Percentiles rank a stretch among this genome's conserved stretches.
Conservation (phyloP, 2,888 invertebrate genomes). For the Thereva unica region DNA sequence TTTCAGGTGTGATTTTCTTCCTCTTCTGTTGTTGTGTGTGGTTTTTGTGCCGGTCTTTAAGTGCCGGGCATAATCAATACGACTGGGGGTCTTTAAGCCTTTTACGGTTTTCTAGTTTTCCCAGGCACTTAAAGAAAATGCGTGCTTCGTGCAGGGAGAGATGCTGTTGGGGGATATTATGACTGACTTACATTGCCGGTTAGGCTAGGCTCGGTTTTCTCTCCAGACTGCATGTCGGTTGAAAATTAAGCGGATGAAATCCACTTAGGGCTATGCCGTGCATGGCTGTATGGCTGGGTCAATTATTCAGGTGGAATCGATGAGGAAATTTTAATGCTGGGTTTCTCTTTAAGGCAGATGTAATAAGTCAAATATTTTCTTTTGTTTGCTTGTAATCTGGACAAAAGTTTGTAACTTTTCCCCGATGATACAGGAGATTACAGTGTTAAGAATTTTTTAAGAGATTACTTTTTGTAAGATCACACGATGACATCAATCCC, state of each 20-base stretch:
- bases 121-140: slow-evolving; percentile 9
- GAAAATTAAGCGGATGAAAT: slow-evolving; percentile 9
- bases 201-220: slow-evolving; percentile 25
- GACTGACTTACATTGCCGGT: slow-evolving; percentile 15
- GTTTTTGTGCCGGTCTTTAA: neutral
- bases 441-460: too few species aligned
- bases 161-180: neutral
- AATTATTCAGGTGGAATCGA: slow-evolving; percentile 12
- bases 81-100: slow-evolving; percentile 5
- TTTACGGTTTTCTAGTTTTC: slow-evolving; percentile 23
- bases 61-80: slow-evolving; percentile 10
- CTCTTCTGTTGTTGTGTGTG: neutral
- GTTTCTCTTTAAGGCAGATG: too few species aligned
- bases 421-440: too few species aligned
- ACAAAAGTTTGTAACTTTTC: too few species aligned
- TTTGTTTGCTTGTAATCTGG: too few species aligned
- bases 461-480: too few species aligned
- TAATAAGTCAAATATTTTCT: too few species aligned
- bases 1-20: slow-evolving; percentile 16
- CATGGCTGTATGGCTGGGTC: neutral
- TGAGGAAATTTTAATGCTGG: neutral
- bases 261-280: slow-evolving; percentile 13
- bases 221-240: slow-evolving; percentile 10
- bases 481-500: too few species aligned
- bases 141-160: slow-evolving; percentile 14